A percentile compares a stretch with the other conserved stretches of the same genome.
These are phyloP conservation scores for Tuberolachnus salignus DNA, from an alignment of 2,888 invertebrate genomes.

Conservation along the genomic window DNA sequence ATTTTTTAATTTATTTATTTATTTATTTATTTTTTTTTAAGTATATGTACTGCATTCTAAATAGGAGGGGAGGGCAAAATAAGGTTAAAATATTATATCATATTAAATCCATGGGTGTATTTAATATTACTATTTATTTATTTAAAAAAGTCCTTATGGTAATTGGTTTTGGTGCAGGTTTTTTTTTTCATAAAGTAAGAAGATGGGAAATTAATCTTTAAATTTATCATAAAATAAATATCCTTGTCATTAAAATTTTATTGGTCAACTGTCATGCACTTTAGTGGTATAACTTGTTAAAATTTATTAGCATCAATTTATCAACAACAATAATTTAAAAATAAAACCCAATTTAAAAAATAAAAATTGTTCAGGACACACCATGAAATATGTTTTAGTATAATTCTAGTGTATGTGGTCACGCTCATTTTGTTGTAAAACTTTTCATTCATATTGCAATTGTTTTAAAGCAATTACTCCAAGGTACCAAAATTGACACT, in stretches of 20 bases:
- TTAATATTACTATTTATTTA: constrained; percentile 32
- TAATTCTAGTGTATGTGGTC: constrained; percentile 39
- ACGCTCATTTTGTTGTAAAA: constrained; percentile 23
- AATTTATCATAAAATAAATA: constrained; percentile 8
- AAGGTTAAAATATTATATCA: not conserved
- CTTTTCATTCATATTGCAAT: not conserved
- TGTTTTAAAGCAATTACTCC: constrained; percentile 7
- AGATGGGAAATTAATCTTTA: constrained; percentile 44
- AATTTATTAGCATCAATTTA: not conserved
- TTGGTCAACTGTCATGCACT: constrained; percentile 54
- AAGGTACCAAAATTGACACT: constrained; percentile 33
- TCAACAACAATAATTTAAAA: not conserved
- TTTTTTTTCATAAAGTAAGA: constrained; percentile 47
- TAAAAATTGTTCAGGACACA: constrained; percentile 43
- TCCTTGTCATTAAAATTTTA: constrained; percentile 6
- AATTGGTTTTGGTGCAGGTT: constrained; percentile 48
- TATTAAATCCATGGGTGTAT: constrained; percentile 1
- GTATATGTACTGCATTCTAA: constrained; percentile 32
- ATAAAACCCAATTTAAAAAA: not conserved
- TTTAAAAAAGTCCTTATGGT: constrained; percentile 23
- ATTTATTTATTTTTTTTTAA: constrained; percentile 49
- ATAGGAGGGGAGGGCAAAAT: constrained; percentile 1
- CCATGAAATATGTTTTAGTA: constrained; percentile 34
- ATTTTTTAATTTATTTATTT: constrained; percentile 39
- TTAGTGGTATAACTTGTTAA: constrained; percentile 29